These are phyloP conservation scores for Sarcophaga peregrina DNA, from an alignment of 1,140 invertebrate species.

Conservation along the genomic window DNA sequence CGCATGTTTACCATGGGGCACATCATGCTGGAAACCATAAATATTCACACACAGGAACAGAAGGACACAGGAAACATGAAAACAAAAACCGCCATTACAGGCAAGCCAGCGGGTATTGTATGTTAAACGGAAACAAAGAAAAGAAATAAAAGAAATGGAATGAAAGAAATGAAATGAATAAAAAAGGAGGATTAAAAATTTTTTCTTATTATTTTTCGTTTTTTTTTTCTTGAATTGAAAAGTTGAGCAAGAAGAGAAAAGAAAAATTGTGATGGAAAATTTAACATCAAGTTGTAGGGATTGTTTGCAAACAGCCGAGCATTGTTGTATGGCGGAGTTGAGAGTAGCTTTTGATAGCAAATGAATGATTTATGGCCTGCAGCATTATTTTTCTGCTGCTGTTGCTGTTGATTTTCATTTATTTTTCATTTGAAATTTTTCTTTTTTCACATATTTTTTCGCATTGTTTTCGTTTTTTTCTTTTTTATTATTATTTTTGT, in stretches of 20 bases:
- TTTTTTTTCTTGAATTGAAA: neutral
- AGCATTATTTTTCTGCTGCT: neutral
- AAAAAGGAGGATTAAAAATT: neutral
- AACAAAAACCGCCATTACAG: neutral
- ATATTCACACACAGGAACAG: no score
- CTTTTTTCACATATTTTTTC: neutral
- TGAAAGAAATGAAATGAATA: neutral
- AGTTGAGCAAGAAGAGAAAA: neutral
- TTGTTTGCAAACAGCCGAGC: neutral
- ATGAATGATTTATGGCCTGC: conserved; percentile 11
- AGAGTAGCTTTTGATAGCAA: neutral
- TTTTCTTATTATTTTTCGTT: neutral
- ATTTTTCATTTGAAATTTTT: neutral
- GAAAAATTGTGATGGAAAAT: neutral
- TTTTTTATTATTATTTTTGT: no score
- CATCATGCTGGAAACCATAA: conserved; percentile 73
- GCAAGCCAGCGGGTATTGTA: no score
- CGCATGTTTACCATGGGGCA: conserved; percentile 84
- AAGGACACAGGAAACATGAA: conserved; percentile 40
- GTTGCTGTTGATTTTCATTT: neutral
- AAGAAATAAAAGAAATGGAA: neutral
- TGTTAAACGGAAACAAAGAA: no score
- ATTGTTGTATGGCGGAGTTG: neutral
- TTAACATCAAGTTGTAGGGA: neutral
- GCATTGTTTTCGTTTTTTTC: neutral